Conservation (phyloP, 2,888 invertebrate genomes). For the Cephus pulcher region DNA sequence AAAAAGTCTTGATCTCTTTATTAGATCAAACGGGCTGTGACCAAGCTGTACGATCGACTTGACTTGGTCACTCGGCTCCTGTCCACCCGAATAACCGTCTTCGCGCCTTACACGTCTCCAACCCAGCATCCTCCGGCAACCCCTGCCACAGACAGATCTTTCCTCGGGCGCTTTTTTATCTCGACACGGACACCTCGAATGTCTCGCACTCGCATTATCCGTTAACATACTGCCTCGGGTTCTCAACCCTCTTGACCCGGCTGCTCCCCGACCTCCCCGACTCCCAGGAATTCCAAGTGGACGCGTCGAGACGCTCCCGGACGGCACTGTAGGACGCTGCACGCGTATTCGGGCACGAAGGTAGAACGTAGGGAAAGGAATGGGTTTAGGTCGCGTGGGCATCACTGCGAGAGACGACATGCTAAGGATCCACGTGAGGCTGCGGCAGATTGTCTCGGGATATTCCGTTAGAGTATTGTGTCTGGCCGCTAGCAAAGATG, state of each 20-base stretch:
- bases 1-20: constrained; percentile 47
- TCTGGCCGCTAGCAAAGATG: no score
- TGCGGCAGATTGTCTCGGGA: no score
- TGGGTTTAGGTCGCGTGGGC: no score
- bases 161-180: constrained; percentile 14
- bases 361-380: no score
- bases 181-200: constrained; percentile 23
- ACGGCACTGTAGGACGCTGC: no score
- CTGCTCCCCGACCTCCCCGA: no score
- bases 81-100: constrained; percentile 58
- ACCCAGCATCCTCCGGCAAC: background rate
- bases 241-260: constrained; percentile 36
- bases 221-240: constrained; percentile 37
- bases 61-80: constrained; percentile 60
- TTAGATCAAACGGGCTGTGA: constrained; percentile 57
- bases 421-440: no score
- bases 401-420: no score
- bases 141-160: background rate
- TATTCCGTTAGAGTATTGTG: no score
- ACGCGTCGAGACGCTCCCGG: no score
- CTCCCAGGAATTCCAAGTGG: no score
- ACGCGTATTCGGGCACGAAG: no score
- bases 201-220: constrained; percentile 43
- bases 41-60: constrained; percentile 60
- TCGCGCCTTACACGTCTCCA: constrained; percentile 4